Conservation (phyloP, 53 echinoderm and acorn worm species). For the Patiria pectinifera region DNA sequence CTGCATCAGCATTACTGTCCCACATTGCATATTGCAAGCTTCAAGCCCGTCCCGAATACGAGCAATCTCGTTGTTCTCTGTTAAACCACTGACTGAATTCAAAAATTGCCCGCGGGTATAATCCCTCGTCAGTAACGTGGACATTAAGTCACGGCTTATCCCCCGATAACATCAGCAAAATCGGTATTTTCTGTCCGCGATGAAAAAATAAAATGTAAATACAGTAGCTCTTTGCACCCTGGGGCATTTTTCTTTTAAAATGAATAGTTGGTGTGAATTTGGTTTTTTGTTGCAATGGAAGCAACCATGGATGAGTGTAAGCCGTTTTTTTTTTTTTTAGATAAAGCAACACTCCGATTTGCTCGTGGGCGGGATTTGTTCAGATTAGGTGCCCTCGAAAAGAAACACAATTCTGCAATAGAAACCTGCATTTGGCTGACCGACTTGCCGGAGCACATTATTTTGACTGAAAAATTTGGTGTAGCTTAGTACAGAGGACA, state of each 20-base stretch:
- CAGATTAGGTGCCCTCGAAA: background rate
- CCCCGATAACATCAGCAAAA: constrained; percentile 15
- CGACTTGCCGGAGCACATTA: no score
- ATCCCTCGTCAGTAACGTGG: background rate
- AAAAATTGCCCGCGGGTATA: background rate
- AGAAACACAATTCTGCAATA: background rate
- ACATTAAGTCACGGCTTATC: background rate
- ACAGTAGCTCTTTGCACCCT: background rate
- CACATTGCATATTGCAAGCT: background rate
- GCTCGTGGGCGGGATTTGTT: background rate
- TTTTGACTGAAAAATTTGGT: background rate
- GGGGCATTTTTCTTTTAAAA: background rate
- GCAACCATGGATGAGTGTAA: background rate
- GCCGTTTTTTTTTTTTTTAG: background rate
- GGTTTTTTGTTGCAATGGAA: background rate
- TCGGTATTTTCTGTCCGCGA: background rate
- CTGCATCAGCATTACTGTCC: constrained; percentile 17
- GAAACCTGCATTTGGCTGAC: no score
- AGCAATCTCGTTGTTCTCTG: background rate
- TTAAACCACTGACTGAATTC: background rate
- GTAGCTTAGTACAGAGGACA: no score
- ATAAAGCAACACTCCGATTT: background rate
- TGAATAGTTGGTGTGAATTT: background rate
- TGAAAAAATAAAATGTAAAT: background rate
- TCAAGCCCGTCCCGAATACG: background rate